These are phyloP conservation scores for Axis porcinus DNA, from an alignment of 2,113 vertebrate species.

Conservation along the genomic window DNA sequence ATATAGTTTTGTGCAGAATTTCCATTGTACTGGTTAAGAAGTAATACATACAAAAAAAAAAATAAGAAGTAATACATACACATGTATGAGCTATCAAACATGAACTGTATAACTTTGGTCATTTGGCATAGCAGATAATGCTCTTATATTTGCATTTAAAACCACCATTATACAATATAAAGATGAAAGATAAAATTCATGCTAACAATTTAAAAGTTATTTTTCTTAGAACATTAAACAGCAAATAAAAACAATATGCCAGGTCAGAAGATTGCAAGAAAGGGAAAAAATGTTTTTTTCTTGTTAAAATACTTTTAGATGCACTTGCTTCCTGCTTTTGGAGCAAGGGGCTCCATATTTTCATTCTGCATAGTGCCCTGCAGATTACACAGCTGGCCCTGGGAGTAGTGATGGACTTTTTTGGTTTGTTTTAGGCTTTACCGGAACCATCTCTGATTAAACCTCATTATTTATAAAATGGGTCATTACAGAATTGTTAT, in stretches of 20 bases:
- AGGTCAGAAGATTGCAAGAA: background rate
- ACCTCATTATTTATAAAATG: background rate
- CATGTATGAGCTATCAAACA: background rate
- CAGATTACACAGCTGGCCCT: background rate
- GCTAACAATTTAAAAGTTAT: background rate
- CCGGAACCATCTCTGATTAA: background rate
- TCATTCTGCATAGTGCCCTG: background rate
- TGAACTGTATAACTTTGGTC: background rate
- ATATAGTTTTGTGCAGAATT: background rate
- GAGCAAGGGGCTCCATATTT: background rate
- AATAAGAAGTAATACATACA: background rate
- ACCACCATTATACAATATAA: background rate
- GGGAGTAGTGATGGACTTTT: background rate
- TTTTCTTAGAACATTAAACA: background rate
- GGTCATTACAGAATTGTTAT: background rate
- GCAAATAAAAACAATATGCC: background rate
- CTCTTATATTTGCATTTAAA: background rate
- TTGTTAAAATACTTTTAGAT: background rate
- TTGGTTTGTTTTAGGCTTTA: constrained; percentile 23
- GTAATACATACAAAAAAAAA: background rate
- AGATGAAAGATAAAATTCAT: background rate
- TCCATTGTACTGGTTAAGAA: background rate
- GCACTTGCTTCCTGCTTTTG: background rate
- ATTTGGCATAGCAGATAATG: background rate
- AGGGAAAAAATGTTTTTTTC: background rate